Conservation (phyloP, 2,113 vertebrate species). For the Paradisaea rubra region DNA sequence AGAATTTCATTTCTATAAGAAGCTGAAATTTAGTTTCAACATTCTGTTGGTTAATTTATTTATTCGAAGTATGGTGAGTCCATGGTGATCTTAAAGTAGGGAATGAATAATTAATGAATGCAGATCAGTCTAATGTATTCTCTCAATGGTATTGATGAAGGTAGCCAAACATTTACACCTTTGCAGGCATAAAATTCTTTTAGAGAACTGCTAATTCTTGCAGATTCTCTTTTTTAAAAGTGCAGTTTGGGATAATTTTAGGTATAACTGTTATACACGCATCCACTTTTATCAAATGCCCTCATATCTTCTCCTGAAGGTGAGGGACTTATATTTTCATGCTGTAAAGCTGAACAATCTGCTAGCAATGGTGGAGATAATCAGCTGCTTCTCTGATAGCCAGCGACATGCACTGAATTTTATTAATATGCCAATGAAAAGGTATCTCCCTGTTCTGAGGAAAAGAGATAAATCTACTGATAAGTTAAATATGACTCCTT, state of each 20-base stretch:
- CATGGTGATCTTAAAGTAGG: rapidly evolving
- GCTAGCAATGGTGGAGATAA: background rate
- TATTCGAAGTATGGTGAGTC: background rate
- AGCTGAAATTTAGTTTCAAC: background rate
- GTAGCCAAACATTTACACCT: background rate
- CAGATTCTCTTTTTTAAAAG: background rate
- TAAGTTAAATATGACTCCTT: background rate
- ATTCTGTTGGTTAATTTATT: background rate
- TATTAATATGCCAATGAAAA: background rate
- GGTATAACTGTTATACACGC: background rate
- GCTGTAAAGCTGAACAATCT: background rate
- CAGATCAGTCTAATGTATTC: background rate
- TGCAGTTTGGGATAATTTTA: background rate
- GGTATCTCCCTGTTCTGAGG: background rate
- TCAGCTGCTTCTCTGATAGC: background rate
- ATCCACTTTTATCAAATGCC: background rate
- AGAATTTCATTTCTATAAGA: background rate
- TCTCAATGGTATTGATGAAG: background rate
- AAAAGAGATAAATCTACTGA: background rate
- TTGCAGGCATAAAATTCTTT: background rate
- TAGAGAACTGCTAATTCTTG: background rate
- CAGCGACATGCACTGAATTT: background rate
- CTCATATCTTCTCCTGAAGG: background rate
- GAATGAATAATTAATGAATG: background rate
- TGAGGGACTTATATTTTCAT: background rate